A percentile compares a stretch with the other conserved stretches of the same genome.
phyloP scores from a whole-genome alignment of 2,888 invertebrate species.

The Hyposoter didymator region DNA sequence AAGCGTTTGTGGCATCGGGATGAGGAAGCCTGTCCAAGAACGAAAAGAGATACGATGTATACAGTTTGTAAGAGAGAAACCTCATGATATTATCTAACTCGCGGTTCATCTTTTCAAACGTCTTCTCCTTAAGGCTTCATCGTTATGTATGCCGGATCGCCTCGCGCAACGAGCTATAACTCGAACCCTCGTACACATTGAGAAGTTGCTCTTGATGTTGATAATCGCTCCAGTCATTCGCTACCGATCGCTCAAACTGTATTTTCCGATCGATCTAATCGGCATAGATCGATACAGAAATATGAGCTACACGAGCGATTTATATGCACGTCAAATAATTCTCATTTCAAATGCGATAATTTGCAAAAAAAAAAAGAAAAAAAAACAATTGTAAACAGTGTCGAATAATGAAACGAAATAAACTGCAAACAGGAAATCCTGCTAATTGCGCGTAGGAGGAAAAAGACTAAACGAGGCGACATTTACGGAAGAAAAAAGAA shows the following conservation, averaged over 20 bases:
- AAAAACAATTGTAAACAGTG: not conserved
- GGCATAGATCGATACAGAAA: not conserved
- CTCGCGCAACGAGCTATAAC: constrained; percentile 6
- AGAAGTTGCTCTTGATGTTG: constrained; percentile 59
- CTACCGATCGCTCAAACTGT: constrained; percentile 61
- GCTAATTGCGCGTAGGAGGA: not conserved
- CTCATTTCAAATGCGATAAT: not conserved
- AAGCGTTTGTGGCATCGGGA: not conserved
- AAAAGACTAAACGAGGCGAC: not conserved
- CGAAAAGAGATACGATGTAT: constrained; percentile 18
- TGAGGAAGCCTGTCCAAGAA: constrained; percentile 34
- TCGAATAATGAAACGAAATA: not conserved
- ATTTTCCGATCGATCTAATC: constrained; percentile 21
- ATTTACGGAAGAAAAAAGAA: constrained; percentile 65
- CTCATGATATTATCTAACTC: constrained; percentile 55
- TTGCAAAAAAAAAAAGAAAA: not conserved
- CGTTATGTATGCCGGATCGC: constrained; percentile 29
- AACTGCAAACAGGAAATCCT: not conserved
- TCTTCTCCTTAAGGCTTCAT: constrained; percentile 44
- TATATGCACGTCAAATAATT: not conserved
- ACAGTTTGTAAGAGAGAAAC: constrained; percentile 37
- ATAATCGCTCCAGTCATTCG: constrained; percentile 62
- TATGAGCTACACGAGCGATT: not conserved
- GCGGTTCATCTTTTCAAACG: constrained; percentile 58
- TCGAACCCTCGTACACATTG: constrained; percentile 43